Evolutionary conservation across 2,888 invertebrate species (phyloP).

Genomic region (Xylocampa areola): DNA sequence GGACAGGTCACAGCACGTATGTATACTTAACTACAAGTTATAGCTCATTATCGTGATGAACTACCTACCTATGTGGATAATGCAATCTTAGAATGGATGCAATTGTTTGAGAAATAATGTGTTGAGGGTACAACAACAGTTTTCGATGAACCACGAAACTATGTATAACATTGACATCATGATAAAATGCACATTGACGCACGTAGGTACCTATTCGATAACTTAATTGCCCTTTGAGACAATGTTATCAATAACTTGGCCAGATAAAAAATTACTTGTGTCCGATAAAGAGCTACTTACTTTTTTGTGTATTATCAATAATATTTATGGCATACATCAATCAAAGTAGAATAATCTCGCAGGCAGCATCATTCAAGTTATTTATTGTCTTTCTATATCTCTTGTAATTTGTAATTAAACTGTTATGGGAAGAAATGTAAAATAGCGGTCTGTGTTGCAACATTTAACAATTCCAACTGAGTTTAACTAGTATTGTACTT

Average conservation of each 20-base stretch:
- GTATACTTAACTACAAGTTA: background rate
- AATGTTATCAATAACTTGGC: constrained; percentile 64
- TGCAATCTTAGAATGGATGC: constrained; percentile 3
- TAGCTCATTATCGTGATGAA: background rate
- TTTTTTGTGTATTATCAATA: constrained; percentile 46
- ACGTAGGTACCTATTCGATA: constrained; percentile 64
- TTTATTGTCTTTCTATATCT: constrained; percentile 30
- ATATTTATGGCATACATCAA: constrained; percentile 43
- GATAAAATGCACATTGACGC: constrained; percentile 62
- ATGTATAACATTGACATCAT: constrained; percentile 16
- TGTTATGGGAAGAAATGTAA: constrained; percentile 10
- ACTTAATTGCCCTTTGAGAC: constrained; percentile 73
- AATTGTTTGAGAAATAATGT: constrained; percentile 2
- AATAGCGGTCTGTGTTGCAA: background rate
- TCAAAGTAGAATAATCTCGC: constrained; percentile 34
- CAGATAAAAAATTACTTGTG: constrained; percentile 61
- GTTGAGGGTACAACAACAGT: constrained; percentile 1
- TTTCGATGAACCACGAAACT: constrained; percentile 20
- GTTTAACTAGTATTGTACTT: no score
- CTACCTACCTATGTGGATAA: background rate
- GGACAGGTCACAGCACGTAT: no score
- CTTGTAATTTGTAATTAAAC: background rate
- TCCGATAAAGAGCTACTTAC: constrained; percentile 39
- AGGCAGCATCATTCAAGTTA: constrained; percentile 22
- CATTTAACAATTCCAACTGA: no score